Evolutionary conservation across 2,888 invertebrate genomes (phyloP), one percentile per base, ranked within the genome.

Genomic region (Epiblema foenella): DNA sequence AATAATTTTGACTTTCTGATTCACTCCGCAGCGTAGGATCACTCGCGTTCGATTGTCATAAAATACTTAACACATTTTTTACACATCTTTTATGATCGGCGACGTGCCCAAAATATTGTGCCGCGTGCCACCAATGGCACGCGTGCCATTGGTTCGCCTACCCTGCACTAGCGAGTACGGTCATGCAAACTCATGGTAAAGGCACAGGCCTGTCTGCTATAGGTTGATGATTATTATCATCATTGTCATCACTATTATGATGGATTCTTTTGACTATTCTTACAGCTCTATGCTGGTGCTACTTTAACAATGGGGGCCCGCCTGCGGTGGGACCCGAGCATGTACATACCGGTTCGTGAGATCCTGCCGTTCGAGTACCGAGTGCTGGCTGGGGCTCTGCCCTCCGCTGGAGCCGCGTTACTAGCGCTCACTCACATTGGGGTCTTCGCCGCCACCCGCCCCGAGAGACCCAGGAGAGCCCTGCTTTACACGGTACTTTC

Each of bases 301-400:
- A 81, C 79, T 51, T 80, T 91, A 77, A 82, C 82, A 75, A 81
- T 85, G 75, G 86, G 86, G 75, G 90, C 89, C 80, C 90, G 92
- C 15, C 85, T 91, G 54, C 84, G 83, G 82, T 91, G 90, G 91
- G 92, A 92, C 83, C 91, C 92, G 52, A 85, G 80, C 78, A 81
- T 86, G 78, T 91, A 91, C 83, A 74, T 85, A 73, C 77, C 75
- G 77, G 57, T 85, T 78, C 85, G 88, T 75, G 83, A 80, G 81
- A 73, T 84, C 79, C 74, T 85, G 76, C 87, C 88, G 68, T 58
- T 64, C 58, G 85, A 85, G 84, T 81, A 85, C 84, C 78, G 77
- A 72, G 84, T 52, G 58, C 18, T 63, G 57, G 39, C 69, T n/a
- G 69, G 17, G 24, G 60, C 56, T 0, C 20, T 49, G 65, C 56